phyloP scores from a whole-genome alignment of 64 coral and sea anemone genomes.

The Porites australiensis region DNA sequence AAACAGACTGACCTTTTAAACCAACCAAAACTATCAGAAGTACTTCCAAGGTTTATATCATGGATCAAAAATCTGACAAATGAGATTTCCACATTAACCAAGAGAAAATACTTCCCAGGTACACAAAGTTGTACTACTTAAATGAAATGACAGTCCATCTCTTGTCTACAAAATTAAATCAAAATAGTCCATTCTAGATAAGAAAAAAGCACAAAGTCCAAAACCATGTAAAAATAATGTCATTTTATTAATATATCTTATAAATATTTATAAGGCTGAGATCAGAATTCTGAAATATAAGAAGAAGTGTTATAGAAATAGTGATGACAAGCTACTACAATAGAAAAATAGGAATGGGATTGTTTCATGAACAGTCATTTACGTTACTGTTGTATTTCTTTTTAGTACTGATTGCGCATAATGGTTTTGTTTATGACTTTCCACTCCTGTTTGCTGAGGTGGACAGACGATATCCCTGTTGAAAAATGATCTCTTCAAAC shows the following conservation, averaged over 20 bases:
- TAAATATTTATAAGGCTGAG: too few relatives aligned
- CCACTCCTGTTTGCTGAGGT: constrained; percentile 3
- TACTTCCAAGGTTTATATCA: constrained; percentile 12
- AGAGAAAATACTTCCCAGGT: constrained; percentile 20
- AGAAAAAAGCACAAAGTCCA: too few relatives aligned
- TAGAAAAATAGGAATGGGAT: too few relatives aligned
- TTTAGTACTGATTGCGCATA: background rate
- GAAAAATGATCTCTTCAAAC: background rate
- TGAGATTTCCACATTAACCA: background rate
- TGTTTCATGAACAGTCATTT: too few relatives aligned
- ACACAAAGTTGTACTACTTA: background rate
- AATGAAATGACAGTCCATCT: too few relatives aligned
- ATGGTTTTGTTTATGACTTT: constrained; percentile 21
- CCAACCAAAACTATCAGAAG: constrained; percentile 17
- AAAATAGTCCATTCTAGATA: too few relatives aligned
- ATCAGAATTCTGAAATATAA: too few relatives aligned
- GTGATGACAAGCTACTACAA: too few relatives aligned
- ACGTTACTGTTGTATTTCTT: background rate
- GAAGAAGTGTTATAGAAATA: too few relatives aligned
- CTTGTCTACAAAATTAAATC: too few relatives aligned
- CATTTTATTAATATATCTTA: too few relatives aligned
- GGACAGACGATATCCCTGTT: background rate
- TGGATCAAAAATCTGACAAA: constrained; percentile 18
- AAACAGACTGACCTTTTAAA: background rate
- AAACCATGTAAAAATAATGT: too few relatives aligned